phyloP scores from a whole-genome alignment of 2,113 vertebrate genomes.

The Amblyornis subalaris region DNA sequence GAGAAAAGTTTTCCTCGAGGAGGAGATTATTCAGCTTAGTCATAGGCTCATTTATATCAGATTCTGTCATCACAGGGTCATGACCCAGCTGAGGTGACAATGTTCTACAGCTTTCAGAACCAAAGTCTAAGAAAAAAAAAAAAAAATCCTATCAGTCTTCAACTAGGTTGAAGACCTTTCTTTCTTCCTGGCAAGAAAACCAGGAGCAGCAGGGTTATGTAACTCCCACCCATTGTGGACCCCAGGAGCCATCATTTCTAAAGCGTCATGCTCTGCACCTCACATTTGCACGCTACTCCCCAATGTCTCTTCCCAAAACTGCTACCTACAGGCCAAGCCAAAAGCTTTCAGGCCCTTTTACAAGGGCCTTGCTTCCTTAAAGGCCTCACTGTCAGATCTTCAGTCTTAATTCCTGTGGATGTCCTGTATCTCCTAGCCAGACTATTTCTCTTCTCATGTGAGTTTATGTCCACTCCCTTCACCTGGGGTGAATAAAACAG shows the following conservation, averaged over 20 bases:
- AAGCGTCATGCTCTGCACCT: background rate
- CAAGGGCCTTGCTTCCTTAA: background rate
- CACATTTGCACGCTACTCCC: background rate
- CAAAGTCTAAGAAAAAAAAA: background rate
- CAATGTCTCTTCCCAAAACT: background rate
- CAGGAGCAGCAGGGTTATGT: background rate
- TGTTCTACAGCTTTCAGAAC: background rate
- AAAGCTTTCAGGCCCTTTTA: background rate
- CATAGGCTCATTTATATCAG: background rate
- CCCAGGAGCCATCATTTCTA: background rate
- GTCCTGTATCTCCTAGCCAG: background rate
- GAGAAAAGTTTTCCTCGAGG: background rate
- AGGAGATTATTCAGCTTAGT: background rate
- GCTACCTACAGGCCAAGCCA: background rate
- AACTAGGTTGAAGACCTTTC: background rate
- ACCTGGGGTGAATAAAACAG: background rate
- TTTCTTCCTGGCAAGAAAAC: background rate
- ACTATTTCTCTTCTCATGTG: background rate
- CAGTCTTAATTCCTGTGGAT: background rate
- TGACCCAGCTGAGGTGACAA: background rate
- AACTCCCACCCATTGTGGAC: background rate
- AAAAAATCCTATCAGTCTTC: background rate
- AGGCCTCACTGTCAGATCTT: background rate
- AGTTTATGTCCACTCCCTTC: background rate
- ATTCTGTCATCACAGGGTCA: background rate